Conservation (phyloP, 2,888 invertebrate species). For the Netelia virgata region DNA sequence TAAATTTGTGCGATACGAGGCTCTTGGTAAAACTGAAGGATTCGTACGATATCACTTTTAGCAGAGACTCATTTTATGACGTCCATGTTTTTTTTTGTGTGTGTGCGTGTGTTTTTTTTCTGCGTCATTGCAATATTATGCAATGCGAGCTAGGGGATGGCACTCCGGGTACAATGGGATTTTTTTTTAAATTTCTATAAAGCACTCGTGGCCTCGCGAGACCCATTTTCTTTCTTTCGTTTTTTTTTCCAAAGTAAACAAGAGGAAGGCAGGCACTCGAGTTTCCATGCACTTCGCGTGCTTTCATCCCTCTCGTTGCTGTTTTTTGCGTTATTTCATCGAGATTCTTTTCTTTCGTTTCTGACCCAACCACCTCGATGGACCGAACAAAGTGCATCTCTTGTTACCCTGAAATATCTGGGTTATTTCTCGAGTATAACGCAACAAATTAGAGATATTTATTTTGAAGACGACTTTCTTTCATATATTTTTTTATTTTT, state of each 20-base stretch:
- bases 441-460: background rate
- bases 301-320: background rate
- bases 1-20: no score
- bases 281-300: constrained; percentile 22
- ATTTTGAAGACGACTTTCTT: background rate
- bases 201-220: constrained; percentile 25
- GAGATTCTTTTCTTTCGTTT: background rate
- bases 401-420: background rate
- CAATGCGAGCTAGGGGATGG: background rate
- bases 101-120: constrained; percentile 4
- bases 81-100: background rate
- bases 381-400: background rate
- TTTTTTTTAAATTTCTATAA: constrained; percentile 40
- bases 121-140: constrained; percentile 28
- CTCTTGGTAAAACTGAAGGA: background rate
- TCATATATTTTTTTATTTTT: background rate
- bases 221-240: constrained; percentile 22
- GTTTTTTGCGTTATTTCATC: constrained; percentile 26
- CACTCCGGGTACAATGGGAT: constrained; percentile 32
- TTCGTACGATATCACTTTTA: background rate
- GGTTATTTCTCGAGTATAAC: background rate
- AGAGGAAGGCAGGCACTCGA: constrained; percentile 39
- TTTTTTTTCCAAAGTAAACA: constrained; percentile 34
- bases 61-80: constrained; percentile 10
- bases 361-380: background rate